Conservation (phyloP, 2,113 vertebrate genomes). For the Xiphophorus hellerii region DNA sequence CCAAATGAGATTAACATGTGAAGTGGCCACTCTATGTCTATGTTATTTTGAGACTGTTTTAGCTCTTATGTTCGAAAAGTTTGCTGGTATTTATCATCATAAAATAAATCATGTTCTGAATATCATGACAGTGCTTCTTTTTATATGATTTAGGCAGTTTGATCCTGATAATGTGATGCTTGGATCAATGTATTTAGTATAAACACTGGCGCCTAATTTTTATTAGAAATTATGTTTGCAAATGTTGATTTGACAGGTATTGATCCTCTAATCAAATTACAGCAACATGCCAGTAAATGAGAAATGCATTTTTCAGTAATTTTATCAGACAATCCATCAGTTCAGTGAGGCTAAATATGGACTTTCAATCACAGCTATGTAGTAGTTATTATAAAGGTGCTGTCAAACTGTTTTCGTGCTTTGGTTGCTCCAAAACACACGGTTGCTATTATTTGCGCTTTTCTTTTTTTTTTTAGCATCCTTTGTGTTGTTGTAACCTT, state of each 20-base stretch:
- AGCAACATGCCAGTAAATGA: slow-evolving; percentile 20
- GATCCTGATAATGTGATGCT: slow-evolving; percentile 24
- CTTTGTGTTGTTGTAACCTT: too few relatives aligned
- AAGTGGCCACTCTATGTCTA: slow-evolving; percentile 11
- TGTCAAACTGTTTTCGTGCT: neutral
- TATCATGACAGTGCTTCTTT: slow-evolving; percentile 13
- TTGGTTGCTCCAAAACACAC: neutral
- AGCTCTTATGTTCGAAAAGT: slow-evolving; percentile 17
- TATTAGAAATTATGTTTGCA: slow-evolving; percentile 30
- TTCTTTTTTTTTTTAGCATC: too few relatives aligned
- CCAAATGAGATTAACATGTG: slow-evolving; percentile 14
- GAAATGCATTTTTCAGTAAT: slow-evolving; percentile 13
- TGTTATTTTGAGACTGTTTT: slow-evolving; percentile 8
- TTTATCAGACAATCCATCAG: neutral
- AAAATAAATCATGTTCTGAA: slow-evolving; percentile 22
- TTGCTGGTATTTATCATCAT: slow-evolving; percentile 21
- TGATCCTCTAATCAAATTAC: slow-evolving; percentile 49
- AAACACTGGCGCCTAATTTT: slow-evolving; percentile 8
- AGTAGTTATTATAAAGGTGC: neutral
- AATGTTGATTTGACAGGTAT: slow-evolving; percentile 54
- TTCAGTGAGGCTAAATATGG: neutral
- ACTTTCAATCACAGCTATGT: neutral
- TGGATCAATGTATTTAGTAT: slow-evolving; percentile 26
- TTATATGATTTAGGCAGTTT: slow-evolving; percentile 10
- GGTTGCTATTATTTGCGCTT: too few relatives aligned